Percentiles rank a stretch among this genome's conserved stretches.
phyloP scores from a whole-genome alignment of 1,140 invertebrate species.

The Zaprionus camerounensis region DNA sequence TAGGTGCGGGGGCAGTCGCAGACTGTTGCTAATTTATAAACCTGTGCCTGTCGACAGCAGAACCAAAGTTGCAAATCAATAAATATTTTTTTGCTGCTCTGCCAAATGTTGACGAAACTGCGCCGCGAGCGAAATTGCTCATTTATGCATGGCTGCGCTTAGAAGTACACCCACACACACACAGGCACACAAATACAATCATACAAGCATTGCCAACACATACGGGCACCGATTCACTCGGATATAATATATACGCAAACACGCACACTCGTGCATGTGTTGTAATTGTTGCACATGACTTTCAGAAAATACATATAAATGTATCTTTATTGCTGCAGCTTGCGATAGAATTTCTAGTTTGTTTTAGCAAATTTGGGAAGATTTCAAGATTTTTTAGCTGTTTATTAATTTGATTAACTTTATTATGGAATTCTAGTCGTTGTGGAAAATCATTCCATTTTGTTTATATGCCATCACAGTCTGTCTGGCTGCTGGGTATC shows the following conservation, averaged over 20 bases:
- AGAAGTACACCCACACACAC: conserved; percentile 48
- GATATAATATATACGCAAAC: neutral
- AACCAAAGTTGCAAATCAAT: conserved; percentile 73
- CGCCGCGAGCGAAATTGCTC: conserved; percentile 71
- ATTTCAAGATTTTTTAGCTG: neutral
- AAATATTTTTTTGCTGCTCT: conserved; percentile 65
- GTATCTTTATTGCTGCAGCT: conserved; percentile 15
- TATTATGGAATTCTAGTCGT: no score
- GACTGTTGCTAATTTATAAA: conserved; percentile 77
- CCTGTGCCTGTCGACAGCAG: conserved; percentile 56
- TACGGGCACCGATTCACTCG: neutral
- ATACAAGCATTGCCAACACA: neutral
- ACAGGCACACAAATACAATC: neutral
- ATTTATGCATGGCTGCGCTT: conserved; percentile 78
- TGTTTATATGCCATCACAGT: no score
- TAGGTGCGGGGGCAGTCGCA: neutral
- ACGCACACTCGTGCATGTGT: conserved; percentile 24
- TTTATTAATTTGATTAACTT: neutral
- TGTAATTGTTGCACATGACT: conserved; percentile 74
- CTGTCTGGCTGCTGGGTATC: neutral
- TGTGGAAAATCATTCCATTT: neutral
- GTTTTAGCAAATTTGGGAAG: neutral
- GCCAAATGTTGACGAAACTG: conserved; percentile 76
- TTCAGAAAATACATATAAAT: conserved; percentile 42
- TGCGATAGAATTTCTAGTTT: neutral